phyloP scores from a whole-genome alignment of 2,797 vertebrate species.

The Pseudochirops corinnae region DNA sequence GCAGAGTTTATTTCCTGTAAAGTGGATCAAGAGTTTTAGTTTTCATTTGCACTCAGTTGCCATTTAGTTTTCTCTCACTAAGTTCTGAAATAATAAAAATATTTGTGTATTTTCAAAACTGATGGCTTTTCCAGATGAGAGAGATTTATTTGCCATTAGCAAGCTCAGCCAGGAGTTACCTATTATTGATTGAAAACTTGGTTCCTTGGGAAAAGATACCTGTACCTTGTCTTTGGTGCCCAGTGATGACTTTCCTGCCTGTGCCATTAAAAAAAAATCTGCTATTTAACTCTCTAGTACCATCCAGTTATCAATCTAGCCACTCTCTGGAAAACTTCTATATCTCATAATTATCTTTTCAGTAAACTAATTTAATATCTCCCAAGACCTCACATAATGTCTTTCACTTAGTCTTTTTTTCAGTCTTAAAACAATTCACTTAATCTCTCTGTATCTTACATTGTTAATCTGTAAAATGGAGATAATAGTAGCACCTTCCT shows the following conservation, averaged over 20 bases:
- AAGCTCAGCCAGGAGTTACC: neutral
- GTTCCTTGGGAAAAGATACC: neutral
- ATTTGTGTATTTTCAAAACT: neutral
- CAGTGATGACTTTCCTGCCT: neutral
- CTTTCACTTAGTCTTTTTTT: neutral
- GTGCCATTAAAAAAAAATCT: neutral
- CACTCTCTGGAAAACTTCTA: neutral
- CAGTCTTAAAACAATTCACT: neutral
- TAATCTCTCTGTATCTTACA: neutral
- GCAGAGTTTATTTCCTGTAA: conserved; percentile 1
- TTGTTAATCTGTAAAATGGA: neutral
- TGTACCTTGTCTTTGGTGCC: neutral
- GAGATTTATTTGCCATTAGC: neutral
- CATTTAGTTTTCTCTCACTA: conserved; percentile 22
- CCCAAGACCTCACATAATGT: neutral
- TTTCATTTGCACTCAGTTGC: neutral
- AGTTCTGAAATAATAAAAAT: conserved; percentile 35
- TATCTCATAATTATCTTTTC: neutral
- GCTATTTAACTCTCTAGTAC: neutral
- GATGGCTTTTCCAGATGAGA: conserved; percentile 3
- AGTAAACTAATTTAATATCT: neutral
- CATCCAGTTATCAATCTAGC: neutral
- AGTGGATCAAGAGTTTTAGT: neutral
- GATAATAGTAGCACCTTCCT: neutral
- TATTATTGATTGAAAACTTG: neutral